Percentiles rank a stretch among this genome's conserved stretches.
These are phyloP conservation scores for Cryptus viduatorius DNA, from an alignment of 2,888 invertebrate species.

Conservation along the genomic window DNA sequence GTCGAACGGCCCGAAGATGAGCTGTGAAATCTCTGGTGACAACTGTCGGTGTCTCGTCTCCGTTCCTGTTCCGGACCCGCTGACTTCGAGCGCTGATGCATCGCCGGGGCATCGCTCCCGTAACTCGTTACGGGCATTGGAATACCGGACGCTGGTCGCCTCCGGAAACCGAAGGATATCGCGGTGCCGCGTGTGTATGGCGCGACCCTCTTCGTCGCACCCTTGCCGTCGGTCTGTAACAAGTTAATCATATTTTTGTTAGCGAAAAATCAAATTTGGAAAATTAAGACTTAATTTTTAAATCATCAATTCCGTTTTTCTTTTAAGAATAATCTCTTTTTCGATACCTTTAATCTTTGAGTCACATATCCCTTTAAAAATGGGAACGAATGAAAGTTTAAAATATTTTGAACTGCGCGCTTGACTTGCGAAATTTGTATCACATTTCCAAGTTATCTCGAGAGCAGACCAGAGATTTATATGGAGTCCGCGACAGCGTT, in stretches of 20 bases:
- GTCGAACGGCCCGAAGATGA: slow-evolving; percentile 88
- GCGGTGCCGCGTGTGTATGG: slow-evolving; percentile 90
- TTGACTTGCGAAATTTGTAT: too few relatives aligned
- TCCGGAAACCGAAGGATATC: slow-evolving; percentile 94
- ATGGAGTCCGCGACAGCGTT: too few relatives aligned
- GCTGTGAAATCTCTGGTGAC: slow-evolving; percentile 77
- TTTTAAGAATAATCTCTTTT: too few relatives aligned
- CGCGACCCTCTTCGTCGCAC: slow-evolving; percentile 86
- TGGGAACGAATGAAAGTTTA: too few relatives aligned
- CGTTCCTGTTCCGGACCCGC: slow-evolving; percentile 85
- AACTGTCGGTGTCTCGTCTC: slow-evolving; percentile 84
- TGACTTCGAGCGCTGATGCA: slow-evolving; percentile 85
- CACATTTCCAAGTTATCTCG: too few relatives aligned
- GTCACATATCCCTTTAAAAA: too few relatives aligned
- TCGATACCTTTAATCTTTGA: too few relatives aligned
- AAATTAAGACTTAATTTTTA: background rate
- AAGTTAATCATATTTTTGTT: slow-evolving; percentile 7
- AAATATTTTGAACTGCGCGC: too few relatives aligned
- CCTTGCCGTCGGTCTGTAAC: slow-evolving; percentile 88
- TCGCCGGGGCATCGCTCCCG: slow-evolving; percentile 77
- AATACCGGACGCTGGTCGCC: slow-evolving; percentile 87
- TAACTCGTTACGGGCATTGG: slow-evolving; percentile 80
- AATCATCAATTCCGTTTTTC: too few relatives aligned
- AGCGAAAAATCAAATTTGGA: background rate
- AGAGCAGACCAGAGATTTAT: too few relatives aligned